phyloP scores from a whole-genome alignment of 2,888 invertebrate species.

The Luperina testacea region DNA sequence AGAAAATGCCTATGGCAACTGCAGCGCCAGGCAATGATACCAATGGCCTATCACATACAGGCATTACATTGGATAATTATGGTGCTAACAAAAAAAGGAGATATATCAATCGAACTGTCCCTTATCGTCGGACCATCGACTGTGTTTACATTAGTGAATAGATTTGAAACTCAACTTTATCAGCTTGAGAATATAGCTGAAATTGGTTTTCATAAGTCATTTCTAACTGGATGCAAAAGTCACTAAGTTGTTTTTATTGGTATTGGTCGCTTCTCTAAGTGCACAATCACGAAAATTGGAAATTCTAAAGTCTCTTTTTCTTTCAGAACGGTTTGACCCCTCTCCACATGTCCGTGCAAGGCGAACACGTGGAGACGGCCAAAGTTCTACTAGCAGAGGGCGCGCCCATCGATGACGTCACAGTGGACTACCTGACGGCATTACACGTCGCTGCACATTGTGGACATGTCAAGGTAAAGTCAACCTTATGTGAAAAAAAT shows the following conservation, averaged over 20 bases:
- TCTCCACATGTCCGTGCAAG: slow-evolving; percentile 99
- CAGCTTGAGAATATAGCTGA: not conserved
- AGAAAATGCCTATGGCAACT: too few species aligned
- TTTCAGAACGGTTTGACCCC: slow-evolving; percentile 97
- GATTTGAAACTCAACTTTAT: not conserved
- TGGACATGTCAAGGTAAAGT: slow-evolving; percentile 93
- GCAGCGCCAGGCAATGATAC: not conserved
- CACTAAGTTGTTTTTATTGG: not conserved
- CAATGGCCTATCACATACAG: too few species aligned
- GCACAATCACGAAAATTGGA: not conserved
- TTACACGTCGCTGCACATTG: slow-evolving; percentile 99
- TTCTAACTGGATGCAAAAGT: not conserved
- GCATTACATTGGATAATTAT: too few species aligned
- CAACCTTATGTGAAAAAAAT: not conserved
- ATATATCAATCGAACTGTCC: too few species aligned
- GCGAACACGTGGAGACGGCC: slow-evolving; percentile 99
- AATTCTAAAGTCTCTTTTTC: slow-evolving; percentile 36
- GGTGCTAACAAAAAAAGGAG: too few species aligned
- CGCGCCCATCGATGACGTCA: slow-evolving; percentile 99
- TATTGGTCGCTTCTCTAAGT: not conserved
- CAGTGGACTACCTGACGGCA: slow-evolving; percentile 99
- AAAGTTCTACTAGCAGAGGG: slow-evolving; percentile 97
- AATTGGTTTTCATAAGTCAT: not conserved
- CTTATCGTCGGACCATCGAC: too few species aligned
- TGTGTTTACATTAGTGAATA: not conserved